Evolutionary conservation across 2,113 vertebrate genomes (phyloP), one percentile per base, ranked within the genome.

Genomic region (Apodemus speciosus): DNA sequence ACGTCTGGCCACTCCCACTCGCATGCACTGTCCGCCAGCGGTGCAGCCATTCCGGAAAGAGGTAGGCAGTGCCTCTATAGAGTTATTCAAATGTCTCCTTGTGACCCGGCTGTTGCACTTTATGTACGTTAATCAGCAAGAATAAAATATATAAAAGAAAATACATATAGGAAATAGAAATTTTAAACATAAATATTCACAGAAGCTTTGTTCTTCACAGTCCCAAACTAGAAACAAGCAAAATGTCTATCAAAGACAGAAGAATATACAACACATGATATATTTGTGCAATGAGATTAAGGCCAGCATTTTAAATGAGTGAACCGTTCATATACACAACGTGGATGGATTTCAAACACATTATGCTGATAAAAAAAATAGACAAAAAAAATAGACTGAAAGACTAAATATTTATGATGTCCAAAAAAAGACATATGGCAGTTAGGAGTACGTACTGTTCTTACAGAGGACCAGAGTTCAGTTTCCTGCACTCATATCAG

Each of bases 271-370:
- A 79, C 43, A 6, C 49, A 25, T 58, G 3, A 58, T 46, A 43
- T 3, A 71, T 16, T 10, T 30, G 80, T 23, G 9, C 23, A 79
- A 4, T 43, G 46, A 81, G 84, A 88, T 86, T 77, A 81, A 75
- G 90, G 16, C 32, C n/a, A 51, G 20, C 32, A n/a, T 77, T 94
- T 93, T 62, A 80, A 94, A 56, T 25, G 21, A 80, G 40, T 73
- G 9, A 89, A 38, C n/a, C 89, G 2, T 84, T 66, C 18, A 62
- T 71, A 64, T 30, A 23, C 56, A 38, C 15, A 71, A 38, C 3
- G 11, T 72, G 71, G 21, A 58, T 92, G 66, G 43, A 80, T 87
- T 3, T 51, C 75, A 94, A 75, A 92, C 85, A 85, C 10, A 75
- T 81, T 38, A 88, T 81, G 30, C 60, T 90, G 56, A 71, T 94